phyloP scores from a whole-genome alignment of 2,888 invertebrate species.

The Orthosia cruda region DNA sequence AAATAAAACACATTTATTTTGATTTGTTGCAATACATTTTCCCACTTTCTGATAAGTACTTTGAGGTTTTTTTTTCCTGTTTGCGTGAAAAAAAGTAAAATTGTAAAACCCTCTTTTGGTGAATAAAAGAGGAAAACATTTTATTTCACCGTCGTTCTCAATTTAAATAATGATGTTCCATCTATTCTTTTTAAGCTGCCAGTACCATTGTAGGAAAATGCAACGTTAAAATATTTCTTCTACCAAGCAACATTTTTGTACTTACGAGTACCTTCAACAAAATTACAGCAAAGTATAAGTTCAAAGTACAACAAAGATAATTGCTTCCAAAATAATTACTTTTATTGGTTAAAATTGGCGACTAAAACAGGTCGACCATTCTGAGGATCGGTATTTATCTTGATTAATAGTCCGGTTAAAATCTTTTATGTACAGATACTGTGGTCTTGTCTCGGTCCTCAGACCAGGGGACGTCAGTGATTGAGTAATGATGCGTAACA shows the following conservation, averaged over 20 bases:
- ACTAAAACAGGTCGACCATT: constrained; percentile 57
- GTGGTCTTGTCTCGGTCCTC: constrained; percentile 73
- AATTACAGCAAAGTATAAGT: constrained; percentile 37
- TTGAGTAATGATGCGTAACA: constrained; percentile 84
- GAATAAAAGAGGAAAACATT: constrained; percentile 12
- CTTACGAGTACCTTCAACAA: constrained; percentile 28
- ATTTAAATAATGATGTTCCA: constrained; percentile 31
- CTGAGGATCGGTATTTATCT: constrained; percentile 59
- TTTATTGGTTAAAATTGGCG: constrained; percentile 67
- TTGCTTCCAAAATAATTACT: constrained; percentile 64
- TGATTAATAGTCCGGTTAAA: constrained; percentile 71
- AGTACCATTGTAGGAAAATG: constrained; percentile 22
- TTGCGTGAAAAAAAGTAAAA: neutral
- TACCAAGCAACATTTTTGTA: neutral
- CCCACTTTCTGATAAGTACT: neutral
- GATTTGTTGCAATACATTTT: neutral
- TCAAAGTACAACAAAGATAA: constrained; percentile 45
- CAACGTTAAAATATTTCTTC: constrained; percentile 1
- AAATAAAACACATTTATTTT: neutral
- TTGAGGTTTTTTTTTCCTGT: neutral
- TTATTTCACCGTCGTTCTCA: constrained; percentile 21
- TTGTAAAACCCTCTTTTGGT: neutral
- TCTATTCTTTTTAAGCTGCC: constrained; percentile 8
- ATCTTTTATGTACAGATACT: constrained; percentile 64
- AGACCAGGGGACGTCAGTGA: constrained; percentile 73